Conservation (phyloP, 2,113 vertebrate species). For the Telmatochromis bifrenatus region DNA sequence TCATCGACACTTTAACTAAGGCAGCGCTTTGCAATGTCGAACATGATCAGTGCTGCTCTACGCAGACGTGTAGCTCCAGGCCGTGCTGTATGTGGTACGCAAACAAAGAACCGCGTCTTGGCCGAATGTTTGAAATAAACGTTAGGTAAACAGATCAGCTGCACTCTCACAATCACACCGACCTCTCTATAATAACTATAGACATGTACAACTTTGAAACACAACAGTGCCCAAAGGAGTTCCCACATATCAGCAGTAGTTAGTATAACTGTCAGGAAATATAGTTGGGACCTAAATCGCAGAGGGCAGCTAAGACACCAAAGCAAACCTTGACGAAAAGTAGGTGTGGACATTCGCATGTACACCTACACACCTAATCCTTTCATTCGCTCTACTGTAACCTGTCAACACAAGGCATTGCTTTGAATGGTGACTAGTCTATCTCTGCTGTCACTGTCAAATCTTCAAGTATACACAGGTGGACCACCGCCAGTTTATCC, state of each 20-base stretch:
- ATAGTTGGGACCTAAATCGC: not conserved
- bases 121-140: not conserved
- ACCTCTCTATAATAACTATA: not conserved
- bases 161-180: not conserved
- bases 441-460: slow-evolving; percentile 16
- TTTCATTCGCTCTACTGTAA: not conserved
- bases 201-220: not conserved
- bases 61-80: not conserved
- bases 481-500: not conserved
- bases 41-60: not conserved
- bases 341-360: not conserved
- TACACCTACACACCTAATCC: not conserved
- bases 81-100: not conserved
- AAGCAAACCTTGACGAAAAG: not conserved
- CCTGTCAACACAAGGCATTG: slow-evolving; percentile 2
- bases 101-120: not conserved
- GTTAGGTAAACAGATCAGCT: not conserved
- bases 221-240: not conserved
- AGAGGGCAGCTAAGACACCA: not conserved
- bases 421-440: not conserved
- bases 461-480: not conserved
- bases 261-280: not conserved
- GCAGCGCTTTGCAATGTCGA: not conserved
- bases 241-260: not conserved
- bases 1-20: not conserved